Evolutionary conservation across 1,140 invertebrate genomes (phyloP).

Genomic region (Drosophila yakuba): DNA sequence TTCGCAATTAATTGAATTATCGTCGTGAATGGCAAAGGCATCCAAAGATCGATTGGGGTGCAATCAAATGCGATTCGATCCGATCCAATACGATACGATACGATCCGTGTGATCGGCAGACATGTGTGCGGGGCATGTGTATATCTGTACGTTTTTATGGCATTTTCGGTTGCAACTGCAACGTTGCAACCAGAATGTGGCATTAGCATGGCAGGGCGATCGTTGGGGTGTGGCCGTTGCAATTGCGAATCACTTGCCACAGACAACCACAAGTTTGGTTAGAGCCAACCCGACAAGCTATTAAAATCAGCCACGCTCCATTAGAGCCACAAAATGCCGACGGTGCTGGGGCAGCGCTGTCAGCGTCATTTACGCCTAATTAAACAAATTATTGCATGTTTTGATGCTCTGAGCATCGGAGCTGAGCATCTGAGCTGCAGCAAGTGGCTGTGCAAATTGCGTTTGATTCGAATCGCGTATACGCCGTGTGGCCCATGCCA

Average conservation of each 20-base stretch:
- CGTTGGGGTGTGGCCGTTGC: constrained; percentile 50
- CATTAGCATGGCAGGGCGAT: constrained; percentile 39
- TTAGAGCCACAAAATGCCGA: constrained; percentile 55
- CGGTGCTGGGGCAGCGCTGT: constrained; percentile 39
- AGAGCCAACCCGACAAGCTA: constrained; percentile 69
- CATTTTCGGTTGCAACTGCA: constrained; percentile 42
- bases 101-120: constrained; percentile 53
- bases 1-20: constrained; percentile 83
- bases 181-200: constrained; percentile 55
- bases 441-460: constrained; percentile 51
- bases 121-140: constrained; percentile 22
- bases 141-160: constrained; percentile 59
- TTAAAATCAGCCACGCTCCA: constrained; percentile 80
- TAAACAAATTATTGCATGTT: constrained; percentile 77
- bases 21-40: constrained; percentile 81
- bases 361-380: constrained; percentile 79
- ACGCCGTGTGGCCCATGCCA: constrained; percentile 66
- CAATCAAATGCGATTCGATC: constrained; percentile 54
- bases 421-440: neutral
- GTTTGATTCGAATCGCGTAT: constrained; percentile 53
- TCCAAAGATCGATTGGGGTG: constrained; percentile 52
- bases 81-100: constrained; percentile 52
- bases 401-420: constrained; percentile 44
- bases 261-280: constrained; percentile 55
- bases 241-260: constrained; percentile 68